Base-by-base conservation (phyloP, 1,140 invertebrate genomes). In the Drosophila obscura region DNA sequence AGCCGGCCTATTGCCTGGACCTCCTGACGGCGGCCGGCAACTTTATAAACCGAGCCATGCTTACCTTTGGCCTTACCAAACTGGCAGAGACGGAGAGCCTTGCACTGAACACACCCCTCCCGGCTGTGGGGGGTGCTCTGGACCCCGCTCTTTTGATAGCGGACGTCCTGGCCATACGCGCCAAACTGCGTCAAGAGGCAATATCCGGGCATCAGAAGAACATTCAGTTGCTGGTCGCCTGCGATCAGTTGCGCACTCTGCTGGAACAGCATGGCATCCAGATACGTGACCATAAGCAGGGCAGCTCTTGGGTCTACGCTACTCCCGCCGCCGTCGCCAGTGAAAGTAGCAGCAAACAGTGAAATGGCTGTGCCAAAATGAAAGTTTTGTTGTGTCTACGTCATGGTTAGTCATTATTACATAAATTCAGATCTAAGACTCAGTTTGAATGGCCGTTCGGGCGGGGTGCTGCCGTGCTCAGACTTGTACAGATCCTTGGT, bases 401-500 rank as follows among this genome's bases (percentile, higher is more conserved):
- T 22, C 24, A 52, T 39, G 28, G 22, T 26, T 4, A n/a, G n/a
- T n/a, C n/a, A 19, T 69, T 69, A 35, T 35, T 71, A 71, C 65
- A 69, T 71, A 71, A 71, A 71, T 69, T 65, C 65, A 55, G 69
- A 65, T 71, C 51, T 50, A 44, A 71, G 57, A 44, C 67, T 52
- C 9, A 44, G 45, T 69, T 52, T 51, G n/a, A 71, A 49, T 35
- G 65, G 67, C 35, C 57, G 63, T 5, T 74, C 72, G 26, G 60
- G 60, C 63, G 62, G 7, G 79, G 58, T 49, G 74, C 71, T n/a
- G 96, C 94, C 73, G 94, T 93, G 76, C 92, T 97, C 96, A 0
- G 95, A 94, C 79, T 94, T 94, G 81, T 97, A 97, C 5, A 97
- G 94, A 90, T 95, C 96, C 93, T 94, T 96, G 61, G 97, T 95